phyloP scores from a whole-genome alignment of 2,797 vertebrate species.

The Philypnodon macrostomus region DNA sequence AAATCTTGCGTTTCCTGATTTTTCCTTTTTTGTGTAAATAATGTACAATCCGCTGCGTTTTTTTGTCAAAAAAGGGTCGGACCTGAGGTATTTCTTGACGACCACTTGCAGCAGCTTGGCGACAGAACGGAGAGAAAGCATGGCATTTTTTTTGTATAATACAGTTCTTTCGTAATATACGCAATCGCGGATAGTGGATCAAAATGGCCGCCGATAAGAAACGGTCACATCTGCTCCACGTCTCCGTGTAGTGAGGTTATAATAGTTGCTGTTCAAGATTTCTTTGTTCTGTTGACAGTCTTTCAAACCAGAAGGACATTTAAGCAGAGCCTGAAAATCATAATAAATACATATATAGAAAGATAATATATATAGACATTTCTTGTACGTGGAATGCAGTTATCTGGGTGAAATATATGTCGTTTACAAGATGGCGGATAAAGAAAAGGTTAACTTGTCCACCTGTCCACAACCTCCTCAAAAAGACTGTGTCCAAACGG shows the following conservation, averaged over 20 bases:
- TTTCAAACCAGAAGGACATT: constrained; percentile 49
- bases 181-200: constrained; percentile 22
- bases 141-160: constrained; percentile 52
- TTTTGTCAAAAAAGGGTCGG: constrained; percentile 54
- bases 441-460: constrained; percentile 74
- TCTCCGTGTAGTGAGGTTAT: constrained; percentile 69
- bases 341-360: constrained; percentile 69
- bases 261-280: constrained; percentile 62
- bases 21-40: constrained; percentile 53
- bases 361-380: constrained; percentile 64
- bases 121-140: constrained; percentile 59
- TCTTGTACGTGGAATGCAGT: constrained; percentile 57
- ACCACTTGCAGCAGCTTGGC: constrained; percentile 72
- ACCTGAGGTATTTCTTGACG: constrained; percentile 82
- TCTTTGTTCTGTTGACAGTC: constrained; percentile 52
- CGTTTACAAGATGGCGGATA: constrained; percentile 58
- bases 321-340: constrained; percentile 54
- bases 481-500: no score
- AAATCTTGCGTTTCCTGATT: constrained; percentile 72
- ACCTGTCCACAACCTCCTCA: constrained; percentile 67
- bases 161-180: constrained; percentile 45
- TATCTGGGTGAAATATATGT: constrained; percentile 44
- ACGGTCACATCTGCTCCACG: constrained; percentile 28
- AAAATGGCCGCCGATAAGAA: constrained; percentile 39
- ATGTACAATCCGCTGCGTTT: constrained; percentile 80